Conservation (phyloP, 92 coral and sea anemone genomes). For the Virgularia gustaviana region DNA sequence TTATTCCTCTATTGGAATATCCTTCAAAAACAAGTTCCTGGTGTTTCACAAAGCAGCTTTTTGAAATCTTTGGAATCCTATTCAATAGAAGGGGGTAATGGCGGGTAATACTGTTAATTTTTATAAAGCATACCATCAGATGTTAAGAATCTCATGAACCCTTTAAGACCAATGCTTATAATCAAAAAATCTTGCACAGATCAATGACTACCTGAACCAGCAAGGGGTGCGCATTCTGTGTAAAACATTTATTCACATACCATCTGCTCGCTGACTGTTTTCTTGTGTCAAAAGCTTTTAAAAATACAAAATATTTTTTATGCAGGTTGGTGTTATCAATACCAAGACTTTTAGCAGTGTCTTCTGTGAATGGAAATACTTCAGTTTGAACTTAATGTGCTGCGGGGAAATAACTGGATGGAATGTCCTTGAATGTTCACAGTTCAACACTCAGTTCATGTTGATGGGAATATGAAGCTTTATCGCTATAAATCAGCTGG, state of each 20-base stretch:
- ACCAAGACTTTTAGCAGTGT: slow-evolving; percentile 6
- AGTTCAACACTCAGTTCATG: slow-evolving; percentile 33
- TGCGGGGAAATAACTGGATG: slow-evolving; percentile 21
- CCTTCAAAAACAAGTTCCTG: slow-evolving; percentile 25
- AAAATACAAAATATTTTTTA: background rate
- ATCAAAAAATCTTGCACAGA: too few species aligned
- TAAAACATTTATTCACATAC: too few species aligned
- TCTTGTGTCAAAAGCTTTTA: background rate
- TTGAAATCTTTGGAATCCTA: slow-evolving; percentile 12
- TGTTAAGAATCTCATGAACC: too few species aligned
- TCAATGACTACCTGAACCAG: too few species aligned
- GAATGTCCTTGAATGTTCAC: slow-evolving; percentile 26
- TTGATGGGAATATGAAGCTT: slow-evolving; percentile 38
- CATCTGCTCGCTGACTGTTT: background rate
- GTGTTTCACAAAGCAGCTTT: slow-evolving; percentile 12
- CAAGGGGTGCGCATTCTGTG: too few species aligned
- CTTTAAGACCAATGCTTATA: too few species aligned
- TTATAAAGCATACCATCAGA: too few species aligned
- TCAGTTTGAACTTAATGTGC: slow-evolving; percentile 27
- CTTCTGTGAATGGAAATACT: slow-evolving; percentile 39
- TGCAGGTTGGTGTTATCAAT: slow-evolving; percentile 26
- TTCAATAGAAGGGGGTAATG: background rate
- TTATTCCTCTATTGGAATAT: slow-evolving; percentile 12
- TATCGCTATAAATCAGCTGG: background rate
- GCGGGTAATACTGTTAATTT: too few species aligned